Conservation (phyloP, 2,888 invertebrate genomes). For the Limnephilus lunatus region DNA sequence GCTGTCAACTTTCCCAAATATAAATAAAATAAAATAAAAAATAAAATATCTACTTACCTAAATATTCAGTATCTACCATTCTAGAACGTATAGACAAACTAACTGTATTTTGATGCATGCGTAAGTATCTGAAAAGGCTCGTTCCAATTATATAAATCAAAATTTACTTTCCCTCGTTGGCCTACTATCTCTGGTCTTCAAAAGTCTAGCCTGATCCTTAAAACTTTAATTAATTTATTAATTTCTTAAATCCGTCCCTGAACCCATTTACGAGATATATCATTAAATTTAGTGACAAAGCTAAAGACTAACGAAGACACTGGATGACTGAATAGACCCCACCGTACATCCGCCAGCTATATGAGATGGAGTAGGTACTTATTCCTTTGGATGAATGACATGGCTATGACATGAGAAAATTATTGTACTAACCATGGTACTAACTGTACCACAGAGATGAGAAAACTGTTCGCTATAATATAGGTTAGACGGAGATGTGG, state of each 20-base stretch:
- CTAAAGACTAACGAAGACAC: neutral
- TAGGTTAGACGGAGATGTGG: neutral
- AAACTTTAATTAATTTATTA: neutral
- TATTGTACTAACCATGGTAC: neutral
- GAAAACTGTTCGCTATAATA: neutral
- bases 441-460: too few species aligned
- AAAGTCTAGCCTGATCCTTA: neutral
- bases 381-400: neutral
- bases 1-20: too few species aligned
- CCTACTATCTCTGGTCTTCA: neutral
- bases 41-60: too few species aligned
- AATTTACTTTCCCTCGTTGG: too few species aligned
- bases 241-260: neutral
- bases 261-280: neutral
- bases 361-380: neutral
- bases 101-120: too few species aligned
- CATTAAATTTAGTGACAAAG: neutral
- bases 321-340: neutral
- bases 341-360: neutral
- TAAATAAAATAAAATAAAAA: too few species aligned
- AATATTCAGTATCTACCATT: too few species aligned
- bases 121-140: too few species aligned
- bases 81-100: too few species aligned
- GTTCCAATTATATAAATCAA: too few species aligned
- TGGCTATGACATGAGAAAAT: neutral